Evolutionary conservation across 2,113 vertebrate species (phyloP).

Genomic region (Leiothrix lutea): DNA sequence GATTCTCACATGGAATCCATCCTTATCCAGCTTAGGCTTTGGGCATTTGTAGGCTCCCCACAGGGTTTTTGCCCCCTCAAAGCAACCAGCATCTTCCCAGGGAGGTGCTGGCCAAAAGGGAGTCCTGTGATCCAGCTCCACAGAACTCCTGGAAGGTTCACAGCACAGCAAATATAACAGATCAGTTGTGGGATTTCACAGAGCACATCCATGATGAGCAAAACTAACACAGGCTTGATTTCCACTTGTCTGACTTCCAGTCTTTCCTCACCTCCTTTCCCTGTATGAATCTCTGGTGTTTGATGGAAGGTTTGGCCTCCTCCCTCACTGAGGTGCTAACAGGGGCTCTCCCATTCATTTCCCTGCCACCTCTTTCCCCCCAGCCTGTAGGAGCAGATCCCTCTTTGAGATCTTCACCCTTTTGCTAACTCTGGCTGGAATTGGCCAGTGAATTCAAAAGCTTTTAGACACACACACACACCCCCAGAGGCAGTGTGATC

Average conservation of each 20-base stretch:
- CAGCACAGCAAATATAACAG: accelerated
- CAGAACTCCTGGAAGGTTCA: not conserved
- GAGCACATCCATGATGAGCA: not conserved
- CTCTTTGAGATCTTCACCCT: not conserved
- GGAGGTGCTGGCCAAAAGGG: not conserved
- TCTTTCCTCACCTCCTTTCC: not conserved
- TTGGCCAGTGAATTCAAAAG: conserved; percentile 15
- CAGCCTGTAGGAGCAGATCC: conserved; percentile 7
- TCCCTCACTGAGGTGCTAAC: not conserved
- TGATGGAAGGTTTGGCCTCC: not conserved
- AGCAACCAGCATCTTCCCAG: not conserved
- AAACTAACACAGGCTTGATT: not conserved
- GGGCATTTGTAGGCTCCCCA: not conserved
- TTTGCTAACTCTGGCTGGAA: not conserved
- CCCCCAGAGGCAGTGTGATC: conserved; percentile 20
- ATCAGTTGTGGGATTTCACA: not conserved
- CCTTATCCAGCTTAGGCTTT: not conserved
- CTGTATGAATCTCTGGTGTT: not conserved
- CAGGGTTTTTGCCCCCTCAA: not conserved
- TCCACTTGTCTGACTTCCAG: not conserved
- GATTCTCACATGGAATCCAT: not conserved
- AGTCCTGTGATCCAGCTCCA: not conserved
- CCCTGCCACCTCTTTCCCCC: not conserved
- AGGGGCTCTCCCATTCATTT: not conserved
- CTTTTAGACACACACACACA: conserved; percentile 35